Percentiles rank a stretch among this genome's conserved stretches.
phyloP scores from a whole-genome alignment of 2,113 vertebrate genomes.

The Hemiprocne comata region DNA sequence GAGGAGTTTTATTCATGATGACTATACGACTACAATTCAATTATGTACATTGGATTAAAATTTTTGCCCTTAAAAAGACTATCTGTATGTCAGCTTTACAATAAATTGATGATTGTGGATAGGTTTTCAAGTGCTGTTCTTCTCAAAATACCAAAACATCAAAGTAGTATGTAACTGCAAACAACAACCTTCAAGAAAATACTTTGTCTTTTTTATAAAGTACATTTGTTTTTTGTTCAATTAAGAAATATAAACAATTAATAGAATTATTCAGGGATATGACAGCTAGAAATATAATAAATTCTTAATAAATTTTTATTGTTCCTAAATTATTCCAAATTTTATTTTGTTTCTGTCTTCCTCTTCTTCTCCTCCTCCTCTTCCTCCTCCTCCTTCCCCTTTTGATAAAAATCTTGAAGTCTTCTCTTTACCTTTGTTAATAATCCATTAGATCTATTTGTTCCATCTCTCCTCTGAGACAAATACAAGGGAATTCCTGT shows the following conservation, averaged over 20 bases:
- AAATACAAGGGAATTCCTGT: background rate
- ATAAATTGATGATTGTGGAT: background rate
- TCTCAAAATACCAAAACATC: background rate
- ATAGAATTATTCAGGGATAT: background rate
- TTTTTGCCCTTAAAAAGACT: background rate
- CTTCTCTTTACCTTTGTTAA: background rate
- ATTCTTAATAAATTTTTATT: background rate
- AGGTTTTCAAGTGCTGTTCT: background rate
- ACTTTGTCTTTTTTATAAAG: background rate
- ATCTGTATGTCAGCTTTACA: background rate
- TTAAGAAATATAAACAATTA: background rate
- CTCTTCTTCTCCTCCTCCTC: background rate
- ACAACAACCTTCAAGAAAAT: background rate
- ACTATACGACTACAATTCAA: background rate
- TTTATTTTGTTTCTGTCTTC: background rate
- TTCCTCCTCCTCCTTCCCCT: background rate
- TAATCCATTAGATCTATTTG: background rate
- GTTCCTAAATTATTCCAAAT: background rate
- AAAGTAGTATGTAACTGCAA: background rate
- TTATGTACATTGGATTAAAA: background rate
- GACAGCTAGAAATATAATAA: background rate
- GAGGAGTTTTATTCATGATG: background rate
- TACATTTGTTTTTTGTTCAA: background rate
- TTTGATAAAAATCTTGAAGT: background rate
- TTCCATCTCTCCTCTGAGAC: background rate